These are phyloP conservation scores for Nymphicus hollandicus DNA, from an alignment of 2,113 vertebrate species.

Conservation along the genomic window DNA sequence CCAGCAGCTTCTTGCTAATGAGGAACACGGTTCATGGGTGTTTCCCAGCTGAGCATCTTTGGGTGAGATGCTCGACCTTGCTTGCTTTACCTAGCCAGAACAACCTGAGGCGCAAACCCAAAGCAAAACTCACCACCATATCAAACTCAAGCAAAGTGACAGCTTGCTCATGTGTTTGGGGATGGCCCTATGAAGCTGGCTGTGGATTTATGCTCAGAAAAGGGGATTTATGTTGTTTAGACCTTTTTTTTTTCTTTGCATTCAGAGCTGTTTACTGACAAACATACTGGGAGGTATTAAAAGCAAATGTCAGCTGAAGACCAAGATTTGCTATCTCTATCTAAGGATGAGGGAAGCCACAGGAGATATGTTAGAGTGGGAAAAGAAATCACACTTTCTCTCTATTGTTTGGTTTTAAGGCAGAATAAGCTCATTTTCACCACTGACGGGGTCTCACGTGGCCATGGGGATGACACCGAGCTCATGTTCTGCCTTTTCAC, in stretches of 20 bases:
- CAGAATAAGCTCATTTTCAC: background rate
- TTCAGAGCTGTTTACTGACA: background rate
- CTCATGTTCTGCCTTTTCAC: background rate
- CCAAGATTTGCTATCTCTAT: background rate
- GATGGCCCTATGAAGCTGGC: background rate
- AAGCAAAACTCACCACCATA: fast-evolving
- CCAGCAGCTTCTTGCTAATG: background rate
- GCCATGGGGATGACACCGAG: background rate
- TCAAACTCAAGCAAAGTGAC: background rate
- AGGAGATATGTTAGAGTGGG: background rate
- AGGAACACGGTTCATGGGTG: background rate
- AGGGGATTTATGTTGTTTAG: background rate
- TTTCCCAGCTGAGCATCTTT: background rate
- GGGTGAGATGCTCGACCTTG: background rate
- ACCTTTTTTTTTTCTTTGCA: background rate
- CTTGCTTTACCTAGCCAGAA: background rate
- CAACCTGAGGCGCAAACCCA: background rate
- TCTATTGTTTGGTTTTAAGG: background rate
- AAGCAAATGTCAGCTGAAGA: background rate
- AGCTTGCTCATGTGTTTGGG: background rate
- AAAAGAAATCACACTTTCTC: background rate
- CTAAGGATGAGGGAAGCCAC: background rate
- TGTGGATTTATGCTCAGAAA: background rate
- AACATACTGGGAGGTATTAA: background rate
- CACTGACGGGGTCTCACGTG: fast-evolving